Base-by-base conservation (phyloP, 2,888 invertebrate genomes). In the Apotomis capreana region DNA sequence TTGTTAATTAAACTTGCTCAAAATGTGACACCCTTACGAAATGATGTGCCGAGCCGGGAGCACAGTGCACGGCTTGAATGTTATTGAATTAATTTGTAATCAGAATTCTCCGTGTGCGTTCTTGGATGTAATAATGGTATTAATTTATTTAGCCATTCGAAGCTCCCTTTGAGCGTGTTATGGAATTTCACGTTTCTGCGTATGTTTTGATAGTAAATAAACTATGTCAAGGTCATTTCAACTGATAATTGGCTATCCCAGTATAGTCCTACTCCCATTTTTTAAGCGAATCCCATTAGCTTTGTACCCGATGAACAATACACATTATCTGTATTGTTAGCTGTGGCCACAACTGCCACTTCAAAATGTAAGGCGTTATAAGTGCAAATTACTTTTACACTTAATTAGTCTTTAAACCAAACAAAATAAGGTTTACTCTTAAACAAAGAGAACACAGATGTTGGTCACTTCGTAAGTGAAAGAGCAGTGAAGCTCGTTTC, bases 1-100 rank as follows among this genome's bases (percentile, higher is more conserved):
- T 93, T 93, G 92, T 92, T 93, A 92, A 93, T 93, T 93, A 92
- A 93, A 92, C 92, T 91, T 90, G 90, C 91, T 92, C 89, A 91
- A 92, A 92, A 92, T 93, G 92, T 92, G 92, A 91, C 91, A 92
- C 90, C 92, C 91, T 89, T 91, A 90, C 91, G 87, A 89, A 92
- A 91, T 90, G 90, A 90, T 85, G 88, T 85, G 88, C 85, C 85
- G 82, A 84, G 84, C 84, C 81, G 87, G 87, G 88, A 89, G 91
- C 87, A 91, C 90, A 89, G 88, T 91, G 91, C 90, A 92, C 89
- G 88, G 87, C 84, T 89, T 87, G 87, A 89, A 91, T 91, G 87
- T 91, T 90, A 91, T 92, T 90, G 90, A 92, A 92, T 92, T 92
- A 91, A 91, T 92, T 90, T 87, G 90, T 91, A 92, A 91, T 92